These are phyloP conservation scores for Conistra vaccinii DNA, from an alignment of 2,888 invertebrate genomes.

Conservation along the genomic window DNA sequence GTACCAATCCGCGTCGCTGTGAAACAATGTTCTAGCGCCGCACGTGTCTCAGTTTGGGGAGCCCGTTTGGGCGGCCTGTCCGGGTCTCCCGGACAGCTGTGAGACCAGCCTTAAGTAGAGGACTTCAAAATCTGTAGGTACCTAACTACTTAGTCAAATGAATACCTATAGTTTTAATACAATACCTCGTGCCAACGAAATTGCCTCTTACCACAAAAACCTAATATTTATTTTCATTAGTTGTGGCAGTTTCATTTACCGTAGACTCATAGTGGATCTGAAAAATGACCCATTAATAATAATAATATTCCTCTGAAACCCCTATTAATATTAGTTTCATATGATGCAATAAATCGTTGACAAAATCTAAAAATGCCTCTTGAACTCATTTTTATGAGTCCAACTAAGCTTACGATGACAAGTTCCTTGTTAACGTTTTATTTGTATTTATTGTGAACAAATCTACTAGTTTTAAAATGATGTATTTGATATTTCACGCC, in stretches of 20 bases:
- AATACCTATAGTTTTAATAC: no score
- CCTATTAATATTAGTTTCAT: slow-evolving; percentile 8
- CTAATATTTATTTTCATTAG: slow-evolving; percentile 14
- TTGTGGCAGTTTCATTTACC: neutral
- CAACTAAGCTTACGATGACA: slow-evolving; percentile 36
- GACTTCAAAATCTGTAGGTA: no score
- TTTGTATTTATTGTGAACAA: slow-evolving; percentile 24
- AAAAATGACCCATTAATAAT: slow-evolving; percentile 14
- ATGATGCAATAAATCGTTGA: slow-evolving; percentile 29
- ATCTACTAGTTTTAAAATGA: slow-evolving; percentile 8
- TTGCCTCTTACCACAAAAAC: neutral
- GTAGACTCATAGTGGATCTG: neutral
- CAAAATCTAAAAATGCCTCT: slow-evolving; percentile 31
- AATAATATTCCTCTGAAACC: slow-evolving; percentile 20
- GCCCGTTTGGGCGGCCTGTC: no score
- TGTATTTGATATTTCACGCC: slow-evolving; percentile 22
- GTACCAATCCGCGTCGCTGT: no score
- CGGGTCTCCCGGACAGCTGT: no score
- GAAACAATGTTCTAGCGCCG: no score
- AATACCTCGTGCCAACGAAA: no score
- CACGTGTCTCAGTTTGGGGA: no score
- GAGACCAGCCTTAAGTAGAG: no score
- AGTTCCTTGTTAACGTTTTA: slow-evolving; percentile 42
- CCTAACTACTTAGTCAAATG: no score
- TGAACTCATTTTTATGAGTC: slow-evolving; percentile 35